A percentile compares a stretch with the other conserved stretches of the same genome.
Conservation (phyloP, 2,888 invertebrate genomes). For the Andrena minutula region DNA sequence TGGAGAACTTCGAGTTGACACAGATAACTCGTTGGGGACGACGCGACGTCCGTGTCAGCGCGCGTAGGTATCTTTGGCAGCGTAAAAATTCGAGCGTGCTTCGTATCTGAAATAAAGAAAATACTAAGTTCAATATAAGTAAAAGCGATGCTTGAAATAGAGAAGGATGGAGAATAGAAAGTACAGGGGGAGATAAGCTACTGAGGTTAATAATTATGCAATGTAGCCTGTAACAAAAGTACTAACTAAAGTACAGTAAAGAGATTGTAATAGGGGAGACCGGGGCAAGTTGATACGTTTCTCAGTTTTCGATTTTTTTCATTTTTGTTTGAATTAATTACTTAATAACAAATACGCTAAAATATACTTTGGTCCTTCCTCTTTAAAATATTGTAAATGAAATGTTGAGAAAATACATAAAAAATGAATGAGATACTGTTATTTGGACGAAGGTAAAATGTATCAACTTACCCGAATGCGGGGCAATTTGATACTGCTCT, state of each 20-base stretch:
- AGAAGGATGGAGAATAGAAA: background rate
- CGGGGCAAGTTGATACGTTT: no score
- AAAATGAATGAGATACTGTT: no score
- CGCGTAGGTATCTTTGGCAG: background rate
- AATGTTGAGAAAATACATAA: no score
- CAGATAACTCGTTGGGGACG: constrained; percentile 61
- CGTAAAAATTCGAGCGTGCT: background rate
- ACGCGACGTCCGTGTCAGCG: constrained; percentile 38
- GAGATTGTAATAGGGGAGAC: no score
- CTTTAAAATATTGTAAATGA: no score
- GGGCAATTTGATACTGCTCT: no score
- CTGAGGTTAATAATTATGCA: background rate
- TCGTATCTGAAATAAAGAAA: background rate
- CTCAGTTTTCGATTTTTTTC: no score
- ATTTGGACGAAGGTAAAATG: no score
- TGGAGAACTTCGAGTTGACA: constrained; percentile 74
- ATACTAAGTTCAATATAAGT: background rate
- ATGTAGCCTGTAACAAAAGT: background rate
- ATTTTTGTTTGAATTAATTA: no score
- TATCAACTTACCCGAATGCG: no score
- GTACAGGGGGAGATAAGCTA: background rate
- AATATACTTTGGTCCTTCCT: no score
- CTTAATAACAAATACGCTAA: no score
- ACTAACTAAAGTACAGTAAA: background rate
- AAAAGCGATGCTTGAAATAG: background rate